phyloP scores from a whole-genome alignment of 2,888 invertebrate genomes.

The Ectobius pallidus region DNA sequence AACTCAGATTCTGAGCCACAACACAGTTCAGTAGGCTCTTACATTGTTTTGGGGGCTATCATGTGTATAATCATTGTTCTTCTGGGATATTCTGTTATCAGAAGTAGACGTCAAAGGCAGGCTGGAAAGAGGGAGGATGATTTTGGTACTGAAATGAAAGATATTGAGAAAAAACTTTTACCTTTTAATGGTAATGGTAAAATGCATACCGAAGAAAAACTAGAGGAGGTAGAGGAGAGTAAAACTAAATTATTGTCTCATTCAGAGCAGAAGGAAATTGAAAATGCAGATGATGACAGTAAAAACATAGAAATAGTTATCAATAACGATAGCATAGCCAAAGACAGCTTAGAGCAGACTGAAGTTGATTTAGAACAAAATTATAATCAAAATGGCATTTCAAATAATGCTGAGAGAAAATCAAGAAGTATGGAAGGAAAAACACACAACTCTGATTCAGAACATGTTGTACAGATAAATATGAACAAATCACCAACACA shows the following conservation, averaged over 20 bases:
- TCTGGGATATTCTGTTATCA: constrained; percentile 26
- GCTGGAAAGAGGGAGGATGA: not conserved
- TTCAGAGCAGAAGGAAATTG: not conserved
- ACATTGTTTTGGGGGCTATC: constrained; percentile 27
- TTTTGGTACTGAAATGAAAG: constrained; percentile 24
- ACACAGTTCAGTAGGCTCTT: constrained; percentile 13
- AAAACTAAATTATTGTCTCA: not conserved
- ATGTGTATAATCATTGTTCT: constrained; percentile 21
- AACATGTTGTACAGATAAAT: too few relatives aligned
- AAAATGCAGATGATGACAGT: not conserved
- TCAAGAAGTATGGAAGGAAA: too few relatives aligned
- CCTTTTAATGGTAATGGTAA: not conserved
- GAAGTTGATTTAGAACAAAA: too few relatives aligned
- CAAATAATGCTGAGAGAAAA: too few relatives aligned
- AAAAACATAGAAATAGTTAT: not conserved
- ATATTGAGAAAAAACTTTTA: constrained; percentile 19
- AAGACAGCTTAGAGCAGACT: too few relatives aligned
- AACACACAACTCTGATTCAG: too few relatives aligned
- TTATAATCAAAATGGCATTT: too few relatives aligned
- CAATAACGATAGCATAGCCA: not conserved
- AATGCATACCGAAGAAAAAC: not conserved
- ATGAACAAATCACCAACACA: too few relatives aligned
- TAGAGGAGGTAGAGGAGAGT: not conserved
- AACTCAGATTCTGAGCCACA: not conserved
- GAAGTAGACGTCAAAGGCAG: not conserved